These are phyloP conservation scores for Enteromius afrohamiltoni DNA, from an alignment of 2,797 vertebrate genomes.

Conservation along the genomic window DNA sequence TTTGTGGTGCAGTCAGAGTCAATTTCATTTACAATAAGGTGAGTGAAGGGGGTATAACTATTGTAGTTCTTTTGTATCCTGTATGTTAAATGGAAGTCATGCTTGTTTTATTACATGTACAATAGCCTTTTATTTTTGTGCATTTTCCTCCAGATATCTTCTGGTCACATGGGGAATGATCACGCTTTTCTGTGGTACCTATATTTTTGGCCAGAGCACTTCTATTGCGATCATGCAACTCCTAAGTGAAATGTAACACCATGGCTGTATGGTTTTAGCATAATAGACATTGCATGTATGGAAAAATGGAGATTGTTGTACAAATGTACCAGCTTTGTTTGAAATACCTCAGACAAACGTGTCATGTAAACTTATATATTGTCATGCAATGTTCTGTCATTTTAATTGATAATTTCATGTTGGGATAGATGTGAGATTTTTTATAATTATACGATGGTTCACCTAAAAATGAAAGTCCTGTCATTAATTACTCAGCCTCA, in stretches of 20 bases:
- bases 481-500: background rate
- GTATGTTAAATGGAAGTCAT: background rate
- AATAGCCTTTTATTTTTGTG: constrained; percentile 25
- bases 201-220: constrained; percentile 94
- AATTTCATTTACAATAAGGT: constrained; percentile 81
- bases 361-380: background rate
- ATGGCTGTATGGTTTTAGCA: background rate
- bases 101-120: background rate
- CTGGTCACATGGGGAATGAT: constrained; percentile 86
- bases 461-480: background rate
- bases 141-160: constrained; percentile 72
- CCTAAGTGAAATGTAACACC: constrained; percentile 72
- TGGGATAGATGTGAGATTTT: background rate
- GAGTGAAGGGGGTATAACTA: constrained; percentile 58
- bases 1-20: constrained; percentile 80
- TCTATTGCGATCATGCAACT: constrained; percentile 84
- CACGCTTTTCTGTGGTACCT: constrained; percentile 85
- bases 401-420: background rate
- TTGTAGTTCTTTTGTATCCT: background rate
- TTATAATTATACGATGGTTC: background rate
- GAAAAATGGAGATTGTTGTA: background rate
- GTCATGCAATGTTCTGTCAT: background rate
- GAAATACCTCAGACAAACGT: constrained; percentile 10
- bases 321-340: background rate
- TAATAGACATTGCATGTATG: background rate